Base-by-base conservation (phyloP, 2,888 invertebrate species). In the Campaea margaritaria region DNA sequence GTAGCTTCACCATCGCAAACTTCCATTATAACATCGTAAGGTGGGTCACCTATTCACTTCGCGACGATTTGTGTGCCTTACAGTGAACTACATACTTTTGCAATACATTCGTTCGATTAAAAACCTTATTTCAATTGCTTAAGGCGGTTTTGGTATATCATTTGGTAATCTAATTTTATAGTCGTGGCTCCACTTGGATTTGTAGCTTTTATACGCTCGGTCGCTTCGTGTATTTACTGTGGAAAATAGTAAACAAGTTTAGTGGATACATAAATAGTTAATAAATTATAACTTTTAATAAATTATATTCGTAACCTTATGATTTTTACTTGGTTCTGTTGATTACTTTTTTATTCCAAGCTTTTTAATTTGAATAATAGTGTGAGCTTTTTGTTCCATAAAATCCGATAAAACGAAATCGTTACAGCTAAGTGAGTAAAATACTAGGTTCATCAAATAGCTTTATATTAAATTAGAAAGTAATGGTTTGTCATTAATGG, bases 1-100 rank as follows among this genome's bases (percentile, higher is more conserved):
- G 83, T 82, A 65, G 65, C 65, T 72, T 84, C 78, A 81, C 70
- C 83, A 80, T 78, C 82, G 84, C 79, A 81, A 82, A 82, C 82
- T 82, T 79, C 77, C 78, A 81, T 83, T 82, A 82, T 78, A 78
- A 76, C 74, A 72, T 76, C 73, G 76, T 77, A 75, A 73, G 70
- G 72, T 73, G 70, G 78, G 74, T 69, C 64, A 64, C 65, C 75
- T 76, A 70, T 80, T 79, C 74, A 76, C 61, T 60, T 53, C 55
- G 57, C 67, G 67, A 58, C 67, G 70, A 75, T 77, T 77, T 74
- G 71, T 70, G 70, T 46, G 31, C 31, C 31, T 31, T 50, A 56
- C 57, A 47, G 48, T 39, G 54, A 39, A 58, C 62, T 44, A 39
- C 31, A 45, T 53, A 48, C 56, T 66, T 57, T 62, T 58, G 10